Conservation (phyloP, 1,140 invertebrate species). For the Neodiprion pinetum region DNA sequence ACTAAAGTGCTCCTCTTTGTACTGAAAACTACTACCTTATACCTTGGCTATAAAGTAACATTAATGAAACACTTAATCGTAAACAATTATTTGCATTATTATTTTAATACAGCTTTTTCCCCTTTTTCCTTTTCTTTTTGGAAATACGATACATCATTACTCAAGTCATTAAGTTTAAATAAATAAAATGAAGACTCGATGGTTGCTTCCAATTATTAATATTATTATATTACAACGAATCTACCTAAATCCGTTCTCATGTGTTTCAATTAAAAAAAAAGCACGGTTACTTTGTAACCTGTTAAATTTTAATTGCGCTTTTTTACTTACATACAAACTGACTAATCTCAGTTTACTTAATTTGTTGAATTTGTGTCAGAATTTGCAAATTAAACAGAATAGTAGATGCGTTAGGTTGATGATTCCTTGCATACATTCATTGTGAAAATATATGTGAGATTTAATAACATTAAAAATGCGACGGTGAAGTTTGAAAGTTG, state of each 20-base stretch:
- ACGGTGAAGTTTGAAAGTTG: background rate
- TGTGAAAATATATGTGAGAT: background rate
- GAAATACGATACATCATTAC: background rate
- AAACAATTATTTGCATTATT: background rate
- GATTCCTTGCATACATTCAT: background rate
- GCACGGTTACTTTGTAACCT: too few relatives aligned
- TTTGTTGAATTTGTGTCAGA: too few relatives aligned
- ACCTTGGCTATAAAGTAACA: slow-evolving; percentile 3
- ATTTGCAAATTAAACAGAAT: too few relatives aligned
- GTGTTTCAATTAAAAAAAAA: too few relatives aligned
- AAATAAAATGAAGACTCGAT: background rate
- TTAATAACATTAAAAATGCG: background rate
- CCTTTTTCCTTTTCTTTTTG: background rate
- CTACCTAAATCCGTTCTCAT: too few relatives aligned
- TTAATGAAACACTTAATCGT: background rate
- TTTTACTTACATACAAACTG: too few relatives aligned
- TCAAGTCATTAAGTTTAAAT: background rate
- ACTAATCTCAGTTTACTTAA: too few relatives aligned
- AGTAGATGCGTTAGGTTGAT: background rate
- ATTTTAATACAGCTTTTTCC: slow-evolving; percentile 1
- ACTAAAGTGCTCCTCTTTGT: background rate
- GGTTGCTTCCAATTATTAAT: background rate
- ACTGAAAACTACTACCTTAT: background rate
- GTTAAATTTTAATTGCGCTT: too few relatives aligned
- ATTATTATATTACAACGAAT: background rate